Conservation (phyloP, 1,140 invertebrate species). For the Caenorhabditis remanei region DNA sequence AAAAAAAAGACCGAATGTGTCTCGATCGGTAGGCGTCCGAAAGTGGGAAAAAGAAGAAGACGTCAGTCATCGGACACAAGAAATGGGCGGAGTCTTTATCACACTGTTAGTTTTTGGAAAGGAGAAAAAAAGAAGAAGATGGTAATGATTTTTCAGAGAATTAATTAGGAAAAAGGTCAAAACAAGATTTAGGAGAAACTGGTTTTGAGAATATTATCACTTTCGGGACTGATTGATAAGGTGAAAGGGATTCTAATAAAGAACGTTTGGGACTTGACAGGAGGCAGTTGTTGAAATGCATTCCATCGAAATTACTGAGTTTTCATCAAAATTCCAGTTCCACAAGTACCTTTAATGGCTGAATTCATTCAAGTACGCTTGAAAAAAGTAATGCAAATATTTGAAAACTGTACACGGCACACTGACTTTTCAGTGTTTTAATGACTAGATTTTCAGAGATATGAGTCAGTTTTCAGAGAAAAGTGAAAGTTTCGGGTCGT, state of each 20-base stretch:
- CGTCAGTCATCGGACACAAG: constrained; percentile 15
- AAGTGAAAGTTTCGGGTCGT: constrained; percentile 7
- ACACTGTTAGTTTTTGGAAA: constrained; percentile 25
- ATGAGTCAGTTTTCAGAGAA: background rate
- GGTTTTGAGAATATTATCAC: background rate
- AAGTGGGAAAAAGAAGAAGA: constrained; percentile 42
- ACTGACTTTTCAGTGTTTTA: too few species aligned
- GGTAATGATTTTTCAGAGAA: constrained; percentile 29
- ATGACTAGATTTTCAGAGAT: too few species aligned
- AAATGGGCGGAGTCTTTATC: constrained; percentile 50
- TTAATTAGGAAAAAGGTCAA: constrained; percentile 3
- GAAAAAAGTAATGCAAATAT: too few species aligned
- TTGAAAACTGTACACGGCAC: too few species aligned
- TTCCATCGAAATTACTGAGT: too few species aligned
- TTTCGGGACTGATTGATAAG: too few species aligned
- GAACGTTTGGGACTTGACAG: too few species aligned
- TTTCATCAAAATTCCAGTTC: too few species aligned
- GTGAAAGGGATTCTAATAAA: too few species aligned
- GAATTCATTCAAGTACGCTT: too few species aligned
- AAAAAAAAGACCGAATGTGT: background rate
- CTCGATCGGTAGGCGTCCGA: background rate
- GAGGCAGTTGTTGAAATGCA: too few species aligned
- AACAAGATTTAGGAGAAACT: background rate
- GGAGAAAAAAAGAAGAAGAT: background rate
- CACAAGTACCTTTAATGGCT: too few species aligned